A percentile compares a stretch with the other conserved stretches of the same genome.
phyloP scores from a whole-genome alignment of 1,140 invertebrate genomes.

The Plutomurus gul region DNA sequence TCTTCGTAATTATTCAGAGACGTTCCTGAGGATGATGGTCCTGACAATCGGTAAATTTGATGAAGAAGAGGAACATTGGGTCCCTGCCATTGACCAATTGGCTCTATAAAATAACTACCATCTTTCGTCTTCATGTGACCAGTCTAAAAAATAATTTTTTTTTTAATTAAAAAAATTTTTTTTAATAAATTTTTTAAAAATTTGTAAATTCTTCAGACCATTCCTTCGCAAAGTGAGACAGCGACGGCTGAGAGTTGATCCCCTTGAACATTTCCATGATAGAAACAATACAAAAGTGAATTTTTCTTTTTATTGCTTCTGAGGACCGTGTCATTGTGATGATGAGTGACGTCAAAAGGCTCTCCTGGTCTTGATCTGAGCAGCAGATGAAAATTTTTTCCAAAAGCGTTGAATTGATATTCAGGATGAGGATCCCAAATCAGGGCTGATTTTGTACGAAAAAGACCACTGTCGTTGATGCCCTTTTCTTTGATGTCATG shows the following conservation, averaged over 20 bases:
- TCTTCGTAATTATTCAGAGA: not conserved
- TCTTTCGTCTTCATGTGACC: slow-evolving; percentile 65
- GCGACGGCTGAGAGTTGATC: slow-evolving; percentile 68
- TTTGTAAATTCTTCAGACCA: slow-evolving; percentile 61
- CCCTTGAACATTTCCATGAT: slow-evolving; percentile 69
- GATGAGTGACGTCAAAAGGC: slow-evolving; percentile 55
- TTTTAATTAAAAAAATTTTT: not conserved
- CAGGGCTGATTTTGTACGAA: slow-evolving; percentile 49
- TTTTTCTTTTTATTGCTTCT: slow-evolving; percentile 46
- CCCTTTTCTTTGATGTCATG: not conserved
- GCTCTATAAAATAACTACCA: slow-evolving; percentile 68
- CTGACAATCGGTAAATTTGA: slow-evolving; percentile 37
- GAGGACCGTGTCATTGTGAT: not conserved
- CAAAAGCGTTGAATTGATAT: slow-evolving; percentile 70
- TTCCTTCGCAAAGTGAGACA: slow-evolving; percentile 75
- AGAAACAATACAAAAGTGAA: slow-evolving; percentile 66
- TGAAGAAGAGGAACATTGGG: slow-evolving; percentile 41
- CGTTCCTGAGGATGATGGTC: not conserved
- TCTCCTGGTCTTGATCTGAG: slow-evolving; percentile 55
- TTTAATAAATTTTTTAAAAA: not conserved
- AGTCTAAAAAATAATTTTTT: slow-evolving; percentile 61
- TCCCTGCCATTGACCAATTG: slow-evolving; percentile 59
- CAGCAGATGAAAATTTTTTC: slow-evolving; percentile 62
- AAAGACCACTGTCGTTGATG: slow-evolving; percentile 37
- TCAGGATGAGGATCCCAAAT: slow-evolving; percentile 75